Evolutionary conservation across 1,140 invertebrate species (phyloP), one percentile per base, ranked within the genome.

Genomic region (Nixonia krombeini): DNA sequence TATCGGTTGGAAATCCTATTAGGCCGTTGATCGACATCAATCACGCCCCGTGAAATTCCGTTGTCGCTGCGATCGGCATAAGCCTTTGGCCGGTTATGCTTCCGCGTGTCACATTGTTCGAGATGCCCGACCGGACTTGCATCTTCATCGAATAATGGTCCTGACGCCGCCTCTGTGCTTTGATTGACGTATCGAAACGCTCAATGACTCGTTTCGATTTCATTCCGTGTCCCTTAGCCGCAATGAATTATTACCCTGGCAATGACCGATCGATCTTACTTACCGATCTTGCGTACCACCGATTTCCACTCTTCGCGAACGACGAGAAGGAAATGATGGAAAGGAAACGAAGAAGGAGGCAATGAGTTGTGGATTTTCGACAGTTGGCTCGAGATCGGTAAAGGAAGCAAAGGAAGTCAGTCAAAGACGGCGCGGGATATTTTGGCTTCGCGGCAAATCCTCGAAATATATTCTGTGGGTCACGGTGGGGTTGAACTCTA

Each of bases 401-500:
- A n/a, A n/a, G n/a, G n/a, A n/a, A n/a, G n/a, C n/a, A n/a, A n/a
- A n/a, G n/a, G n/a, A n/a, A n/a, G n/a, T n/a, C n/a, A n/a, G n/a
- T n/a, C n/a, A n/a, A n/a, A n/a, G n/a, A n/a, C n/a, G n/a, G n/a
- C n/a, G n/a, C n/a, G n/a, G n/a, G n/a, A n/a, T n/a, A n/a, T n/a
- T n/a, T n/a, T n/a, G n/a, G n/a, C n/a, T n/a, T n/a, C n/a, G n/a
- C n/a, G n/a, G n/a, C n/a, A n/a, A n/a, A 42, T 17, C 53, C 49
- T 45, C 42, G 13, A 28, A 37, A 38, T 50, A 52, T 45, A 59
- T 47, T 35, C 52, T 59, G 26, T 64, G 75, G 81, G 82, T 83
- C 82, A 83, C 44, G 49, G 70, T 65, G 72, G 75, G 72, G 74
- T 78, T 75, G 73, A 80, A 77, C 75, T 79, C 76, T 74, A 56